Percentiles rank a stretch among this genome's conserved stretches.
phyloP scores from a whole-genome alignment of 2,113 vertebrate species.

The Rostratula benghalensis region DNA sequence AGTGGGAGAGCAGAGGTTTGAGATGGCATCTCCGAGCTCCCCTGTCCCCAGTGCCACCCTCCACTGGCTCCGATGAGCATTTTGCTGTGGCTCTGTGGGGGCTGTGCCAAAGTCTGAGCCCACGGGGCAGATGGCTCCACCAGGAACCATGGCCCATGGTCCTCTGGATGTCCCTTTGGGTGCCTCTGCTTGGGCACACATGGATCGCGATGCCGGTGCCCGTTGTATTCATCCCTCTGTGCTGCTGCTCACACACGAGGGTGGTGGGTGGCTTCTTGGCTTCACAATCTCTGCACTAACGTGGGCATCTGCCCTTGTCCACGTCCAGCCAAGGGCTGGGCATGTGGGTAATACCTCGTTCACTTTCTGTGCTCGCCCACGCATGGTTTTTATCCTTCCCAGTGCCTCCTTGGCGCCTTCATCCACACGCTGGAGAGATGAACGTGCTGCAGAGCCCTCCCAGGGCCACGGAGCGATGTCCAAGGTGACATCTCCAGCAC shows the following conservation, averaged over 20 bases:
- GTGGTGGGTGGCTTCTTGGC: not conserved
- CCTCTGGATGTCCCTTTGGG: not conserved
- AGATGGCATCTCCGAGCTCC: not conserved
- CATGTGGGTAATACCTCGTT: fast-evolving
- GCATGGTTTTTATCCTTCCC: not conserved
- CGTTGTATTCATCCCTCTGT: fast-evolving
- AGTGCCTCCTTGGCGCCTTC: not conserved
- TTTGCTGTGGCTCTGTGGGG: fast-evolving
- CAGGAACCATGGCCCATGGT: not conserved
- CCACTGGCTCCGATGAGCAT: fast-evolving
- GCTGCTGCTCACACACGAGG: fast-evolving
- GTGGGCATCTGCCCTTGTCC: fast-evolving
- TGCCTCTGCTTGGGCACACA: not conserved
- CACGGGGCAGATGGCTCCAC: fast-evolving
- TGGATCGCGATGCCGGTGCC: fast-evolving
- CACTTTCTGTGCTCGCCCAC: not conserved
- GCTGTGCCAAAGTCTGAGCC: not conserved
- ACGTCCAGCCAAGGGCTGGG: not conserved
- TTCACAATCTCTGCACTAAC: not conserved
- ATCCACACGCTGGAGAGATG: fast-evolving
- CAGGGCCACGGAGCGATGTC: fast-evolving
- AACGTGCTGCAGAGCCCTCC: not conserved
- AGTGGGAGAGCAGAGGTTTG: not conserved
- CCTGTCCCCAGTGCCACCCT: not conserved
- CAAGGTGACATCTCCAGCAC: fast-evolving